Evolutionary conservation across 1,140 invertebrate genomes (phyloP), one percentile per base, ranked within the genome.

Genomic region (Papilio xuthus): DNA sequence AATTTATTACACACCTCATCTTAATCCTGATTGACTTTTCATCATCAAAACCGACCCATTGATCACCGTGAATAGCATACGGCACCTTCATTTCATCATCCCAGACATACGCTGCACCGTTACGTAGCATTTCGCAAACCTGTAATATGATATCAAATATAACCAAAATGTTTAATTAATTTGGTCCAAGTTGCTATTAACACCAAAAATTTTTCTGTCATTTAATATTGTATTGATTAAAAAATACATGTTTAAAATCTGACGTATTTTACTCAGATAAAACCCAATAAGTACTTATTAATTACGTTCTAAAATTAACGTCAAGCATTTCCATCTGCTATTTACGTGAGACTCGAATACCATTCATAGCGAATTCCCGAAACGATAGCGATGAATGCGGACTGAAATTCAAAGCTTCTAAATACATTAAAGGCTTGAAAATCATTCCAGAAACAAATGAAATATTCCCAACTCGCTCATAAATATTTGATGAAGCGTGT

Each of bases 11-110:
- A 92, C 94, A 98, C 98, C 96, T 99, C 99, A 77, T 97, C 75
- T 93, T 96, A 15, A 98, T 98, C 86, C 97, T 97, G 26, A 99
- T 95, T 87, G 97, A 98, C 79, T 98, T 96, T 85, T 98, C 98
- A 87, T 99, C 98, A 88, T 99, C 98, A 88, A 99, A 99, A 74
- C 98, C 98, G 81, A 99, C 96, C 98, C 98, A 99, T 84, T 99
- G 98, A 89, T 99, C 96, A 15, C 96, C 96, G 76, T 96, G 96
- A 90, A 98, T 98, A 1, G 98, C 97, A 89, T 99, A 99, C 60
- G 98, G 98, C 72, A 98, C 98, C 91, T 98, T 98, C 93, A 98
- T 98, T 91, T 99, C 98, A 83, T 98, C 98, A 87, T 99, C 98
- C 98, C 98, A 99, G 0, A 99, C 97, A 7, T 99, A 95, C 0